A percentile compares a stretch with the other conserved stretches of the same genome.
phyloP scores from a whole-genome alignment of 2,888 invertebrate species.

The Microctonus hyperodae region DNA sequence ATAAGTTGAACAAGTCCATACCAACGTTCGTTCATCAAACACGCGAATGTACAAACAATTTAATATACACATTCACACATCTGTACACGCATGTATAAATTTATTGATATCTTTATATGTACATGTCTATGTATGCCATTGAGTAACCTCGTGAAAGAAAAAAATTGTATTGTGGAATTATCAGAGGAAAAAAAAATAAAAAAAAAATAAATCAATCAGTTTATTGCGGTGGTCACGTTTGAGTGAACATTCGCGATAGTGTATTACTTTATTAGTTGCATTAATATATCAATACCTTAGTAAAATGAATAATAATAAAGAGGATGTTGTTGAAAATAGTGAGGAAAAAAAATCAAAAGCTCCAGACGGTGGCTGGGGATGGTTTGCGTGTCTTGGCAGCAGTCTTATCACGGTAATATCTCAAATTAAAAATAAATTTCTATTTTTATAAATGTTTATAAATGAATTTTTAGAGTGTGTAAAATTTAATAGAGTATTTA shows the following conservation, averaged over 20 bases:
- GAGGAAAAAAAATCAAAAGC: constrained; percentile 62
- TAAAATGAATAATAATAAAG: constrained; percentile 20
- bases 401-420: constrained; percentile 79
- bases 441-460: background rate
- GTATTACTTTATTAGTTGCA: background rate
- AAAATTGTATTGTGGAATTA: background rate
- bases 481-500: too few species aligned
- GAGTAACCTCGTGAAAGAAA: background rate
- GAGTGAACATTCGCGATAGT: background rate
- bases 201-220: background rate
- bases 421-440: too few species aligned
- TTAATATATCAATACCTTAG: background rate
- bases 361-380: constrained; percentile 88
- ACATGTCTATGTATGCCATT: too few species aligned
- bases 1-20: constrained; percentile 26
- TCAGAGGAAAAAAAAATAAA: background rate
- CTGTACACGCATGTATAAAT: too few species aligned
- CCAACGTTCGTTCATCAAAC: too few species aligned
- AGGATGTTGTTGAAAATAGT: constrained; percentile 16
- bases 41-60: too few species aligned
- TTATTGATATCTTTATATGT: too few species aligned
- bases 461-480: too few species aligned
- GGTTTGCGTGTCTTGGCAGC: constrained; percentile 85
- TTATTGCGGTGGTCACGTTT: background rate
- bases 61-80: too few species aligned